Evolutionary conservation across 1,140 invertebrate genomes (phyloP).

Genomic region (Drosophila nigromelanica): DNA sequence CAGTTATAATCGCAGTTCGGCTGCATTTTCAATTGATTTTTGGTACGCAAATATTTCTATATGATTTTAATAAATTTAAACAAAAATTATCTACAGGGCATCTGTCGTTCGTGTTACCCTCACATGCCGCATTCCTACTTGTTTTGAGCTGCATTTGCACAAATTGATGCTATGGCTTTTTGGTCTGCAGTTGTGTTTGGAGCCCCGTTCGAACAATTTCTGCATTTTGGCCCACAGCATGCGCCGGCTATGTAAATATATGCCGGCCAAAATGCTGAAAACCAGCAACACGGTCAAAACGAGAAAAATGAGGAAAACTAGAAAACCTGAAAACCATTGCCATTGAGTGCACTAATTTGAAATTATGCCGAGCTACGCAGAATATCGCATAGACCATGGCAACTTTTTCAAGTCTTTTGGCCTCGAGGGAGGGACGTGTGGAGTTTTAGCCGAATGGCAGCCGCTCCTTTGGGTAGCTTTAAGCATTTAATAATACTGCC

Average conservation of each 20-base stretch:
- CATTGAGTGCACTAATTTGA: conserved; percentile 81
- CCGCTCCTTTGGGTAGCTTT: conserved; percentile 12
- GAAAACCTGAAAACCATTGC: conserved; percentile 52
- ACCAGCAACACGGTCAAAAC: conserved; percentile 27
- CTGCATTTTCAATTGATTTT: too few relatives aligned
- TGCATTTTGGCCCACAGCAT: conserved; percentile 46
- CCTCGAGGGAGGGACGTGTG: background rate
- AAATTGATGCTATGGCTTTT: conserved; percentile 61
- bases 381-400: conserved; percentile 51
- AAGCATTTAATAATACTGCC: conserved; percentile 39
- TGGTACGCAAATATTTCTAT: too few relatives aligned
- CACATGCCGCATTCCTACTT: conserved; percentile 8
- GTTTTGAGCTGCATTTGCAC: conserved; percentile 64
- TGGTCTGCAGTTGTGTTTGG: conserved; percentile 11
- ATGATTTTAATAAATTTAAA: too few relatives aligned
- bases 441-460: conserved; percentile 2
- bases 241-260: conserved; percentile 65
- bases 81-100: background rate
- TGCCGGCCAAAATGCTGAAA: conserved; percentile 39
- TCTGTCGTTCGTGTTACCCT: background rate
- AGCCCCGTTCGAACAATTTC: conserved; percentile 61
- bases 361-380: conserved; percentile 78
- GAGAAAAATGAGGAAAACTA: conserved; percentile 50
- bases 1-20: too few relatives aligned
- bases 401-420: conserved; percentile 35